Evolutionary conservation across 2,888 invertebrate species (phyloP).

Genomic region (Megalurothrips usitatus): DNA sequence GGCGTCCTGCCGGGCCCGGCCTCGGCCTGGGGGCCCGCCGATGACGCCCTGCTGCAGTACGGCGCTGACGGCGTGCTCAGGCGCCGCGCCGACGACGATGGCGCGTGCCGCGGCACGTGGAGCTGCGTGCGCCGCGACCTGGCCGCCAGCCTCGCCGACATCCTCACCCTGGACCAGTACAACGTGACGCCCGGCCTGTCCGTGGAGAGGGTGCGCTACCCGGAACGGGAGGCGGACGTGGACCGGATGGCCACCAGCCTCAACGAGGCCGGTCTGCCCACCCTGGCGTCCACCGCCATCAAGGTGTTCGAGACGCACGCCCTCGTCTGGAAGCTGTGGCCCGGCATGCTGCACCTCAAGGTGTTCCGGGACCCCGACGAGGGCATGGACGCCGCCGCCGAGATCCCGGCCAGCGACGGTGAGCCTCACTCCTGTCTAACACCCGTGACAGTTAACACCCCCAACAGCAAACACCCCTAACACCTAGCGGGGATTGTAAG

Average conservation of each 20-base stretch:
- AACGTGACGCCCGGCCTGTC: not conserved
- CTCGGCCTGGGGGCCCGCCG: not conserved
- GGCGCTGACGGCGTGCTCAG: not conserved
- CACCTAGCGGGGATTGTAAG: too few species aligned
- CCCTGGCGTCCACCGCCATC: constrained; percentile 15
- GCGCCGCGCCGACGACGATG: not conserved
- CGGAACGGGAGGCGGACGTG: not conserved
- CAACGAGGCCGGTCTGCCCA: constrained; percentile 10
- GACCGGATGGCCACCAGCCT: not conserved
- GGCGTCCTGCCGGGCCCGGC: not conserved
- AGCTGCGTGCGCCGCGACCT: not conserved
- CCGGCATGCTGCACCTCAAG: constrained; percentile 19
- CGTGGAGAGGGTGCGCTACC: not conserved
- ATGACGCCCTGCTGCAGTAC: not conserved
- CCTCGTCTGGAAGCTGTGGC: constrained; percentile 10
- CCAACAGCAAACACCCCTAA: too few species aligned
- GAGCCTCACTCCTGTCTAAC: too few species aligned
- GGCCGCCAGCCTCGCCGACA: not conserved
- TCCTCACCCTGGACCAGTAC: not conserved
- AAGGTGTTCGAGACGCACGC: constrained; percentile 19
- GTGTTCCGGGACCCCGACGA: not conserved
- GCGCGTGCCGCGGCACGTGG: not conserved
- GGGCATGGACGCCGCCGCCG: constrained; percentile 6
- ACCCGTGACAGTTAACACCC: too few species aligned
- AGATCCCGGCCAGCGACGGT: not conserved